Evolutionary conservation across 2,113 vertebrate genomes (phyloP).

Genomic region (Antechinus stuartii): DNA sequence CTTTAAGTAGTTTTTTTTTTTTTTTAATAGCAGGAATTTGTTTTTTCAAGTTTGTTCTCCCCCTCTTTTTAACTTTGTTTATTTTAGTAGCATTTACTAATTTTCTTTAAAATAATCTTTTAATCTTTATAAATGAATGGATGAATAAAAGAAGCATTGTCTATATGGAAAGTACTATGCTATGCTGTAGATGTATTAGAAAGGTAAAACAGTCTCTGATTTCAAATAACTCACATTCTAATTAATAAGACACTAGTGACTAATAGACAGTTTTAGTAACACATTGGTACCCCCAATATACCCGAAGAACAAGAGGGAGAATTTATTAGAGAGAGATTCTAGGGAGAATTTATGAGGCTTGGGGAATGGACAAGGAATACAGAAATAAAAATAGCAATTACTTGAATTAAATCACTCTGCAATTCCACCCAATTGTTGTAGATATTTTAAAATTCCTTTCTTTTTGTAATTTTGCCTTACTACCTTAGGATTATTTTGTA

Average conservation of each 20-base stretch:
- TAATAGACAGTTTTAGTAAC: neutral
- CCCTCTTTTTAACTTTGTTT: neutral
- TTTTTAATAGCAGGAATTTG: neutral
- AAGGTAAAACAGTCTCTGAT: neutral
- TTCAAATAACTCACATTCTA: neutral
- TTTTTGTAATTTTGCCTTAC: neutral
- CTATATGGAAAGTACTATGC: neutral
- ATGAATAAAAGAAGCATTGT: neutral
- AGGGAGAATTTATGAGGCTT: neutral
- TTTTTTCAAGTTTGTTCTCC: neutral
- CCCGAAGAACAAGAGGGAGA: neutral
- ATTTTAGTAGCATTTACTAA: neutral
- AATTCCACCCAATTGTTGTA: neutral
- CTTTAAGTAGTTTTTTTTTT: neutral
- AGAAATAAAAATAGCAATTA: neutral
- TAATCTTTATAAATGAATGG: no score
- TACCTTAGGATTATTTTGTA: neutral
- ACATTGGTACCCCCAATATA: neutral
- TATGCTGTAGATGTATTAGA: neutral
- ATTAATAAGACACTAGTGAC: neutral
- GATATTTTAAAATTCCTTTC: neutral
- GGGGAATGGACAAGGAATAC: neutral
- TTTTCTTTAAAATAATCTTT: no score
- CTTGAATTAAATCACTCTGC: neutral
- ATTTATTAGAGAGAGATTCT: neutral